A percentile compares a stretch with the other conserved stretches of the same genome.
Evolutionary conservation across 2,797 vertebrate species (phyloP).

Genomic region (Alectoris magna): DNA sequence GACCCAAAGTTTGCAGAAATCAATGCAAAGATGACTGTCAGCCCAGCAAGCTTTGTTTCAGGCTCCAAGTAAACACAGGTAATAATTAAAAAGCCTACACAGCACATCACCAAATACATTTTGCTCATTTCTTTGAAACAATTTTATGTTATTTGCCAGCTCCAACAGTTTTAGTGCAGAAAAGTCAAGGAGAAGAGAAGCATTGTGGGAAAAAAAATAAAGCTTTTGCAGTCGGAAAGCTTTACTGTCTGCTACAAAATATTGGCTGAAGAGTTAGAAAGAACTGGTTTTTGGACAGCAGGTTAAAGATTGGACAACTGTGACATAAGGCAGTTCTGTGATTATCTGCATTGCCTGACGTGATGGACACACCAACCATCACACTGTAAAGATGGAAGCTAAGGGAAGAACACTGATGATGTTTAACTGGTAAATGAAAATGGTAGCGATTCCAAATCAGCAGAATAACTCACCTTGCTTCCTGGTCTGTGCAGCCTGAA

Average conservation of each 20-base stretch:
- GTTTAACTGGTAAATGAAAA: background rate
- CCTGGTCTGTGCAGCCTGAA: slow-evolving; percentile 83
- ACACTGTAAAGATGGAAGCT: background rate
- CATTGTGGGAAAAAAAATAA: fast-evolving
- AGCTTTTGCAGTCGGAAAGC: background rate
- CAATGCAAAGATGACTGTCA: background rate
- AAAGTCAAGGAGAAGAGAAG: background rate
- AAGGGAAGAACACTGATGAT: background rate
- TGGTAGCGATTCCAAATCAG: background rate
- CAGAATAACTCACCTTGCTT: slow-evolving; percentile 81
- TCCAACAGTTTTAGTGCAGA: background rate
- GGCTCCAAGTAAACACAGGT: background rate
- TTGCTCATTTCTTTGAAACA: background rate
- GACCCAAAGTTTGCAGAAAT: background rate
- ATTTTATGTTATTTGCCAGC: background rate
- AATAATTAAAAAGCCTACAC: background rate
- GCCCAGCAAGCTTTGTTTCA: background rate
- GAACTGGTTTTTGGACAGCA: background rate
- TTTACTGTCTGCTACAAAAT: background rate
- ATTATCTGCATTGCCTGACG: background rate
- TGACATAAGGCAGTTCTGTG: background rate
- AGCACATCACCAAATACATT: background rate
- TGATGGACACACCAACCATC: background rate
- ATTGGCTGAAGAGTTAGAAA: background rate
- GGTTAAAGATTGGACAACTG: background rate